Evolutionary conservation across 1,140 invertebrate species (phyloP), one percentile per base, ranked within the genome.

Genomic region (Rhopalosiphum padi): DNA sequence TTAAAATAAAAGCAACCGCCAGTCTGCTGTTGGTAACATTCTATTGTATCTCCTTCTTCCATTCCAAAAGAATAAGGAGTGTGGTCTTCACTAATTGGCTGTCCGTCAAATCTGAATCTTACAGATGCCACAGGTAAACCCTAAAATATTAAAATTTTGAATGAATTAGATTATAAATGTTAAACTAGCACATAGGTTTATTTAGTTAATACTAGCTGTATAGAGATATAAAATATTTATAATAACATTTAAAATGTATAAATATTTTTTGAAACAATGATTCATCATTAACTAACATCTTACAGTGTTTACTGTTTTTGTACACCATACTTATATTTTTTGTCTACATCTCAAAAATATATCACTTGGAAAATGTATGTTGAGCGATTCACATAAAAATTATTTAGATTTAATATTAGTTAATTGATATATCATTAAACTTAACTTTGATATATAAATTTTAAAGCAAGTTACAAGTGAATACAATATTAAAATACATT

Each of bases 1-100:
- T 53, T 48, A 23, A 18, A 91, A 68, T 35, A 87, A 60, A 60
- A 82, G 9, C 30, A 94, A 93, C 98, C 98, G 94, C 98, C 98
- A 85, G 98, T 98, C 95, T 99, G 98, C 96, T 98, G 98, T 95
- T 98, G 98, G 95, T 98, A 99, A 99, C 98, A n/a, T 96, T 99
- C 98, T 96, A 99, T 99, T 94, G 98, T 98, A 95, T 99, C 98
- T 8, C 98, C 98, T 95, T 99, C 98, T 95, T 99, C 98, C 98
- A 99, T 99, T 95, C 99, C 98, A 94, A 99, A 95, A 85, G 97
- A 97, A 89, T 97, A 97, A 60, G 98, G 98, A 94, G 98, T 99
- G 95, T 99, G 98, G 95, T 97, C 97, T 96, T 99, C 98, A 95
- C 98, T 98, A 94, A 99, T 98, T n/a, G 98, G 97, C 95, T 98